Evolutionary conservation across 2,113 vertebrate species (phyloP).

Genomic region (Laticauda colubrina): DNA sequence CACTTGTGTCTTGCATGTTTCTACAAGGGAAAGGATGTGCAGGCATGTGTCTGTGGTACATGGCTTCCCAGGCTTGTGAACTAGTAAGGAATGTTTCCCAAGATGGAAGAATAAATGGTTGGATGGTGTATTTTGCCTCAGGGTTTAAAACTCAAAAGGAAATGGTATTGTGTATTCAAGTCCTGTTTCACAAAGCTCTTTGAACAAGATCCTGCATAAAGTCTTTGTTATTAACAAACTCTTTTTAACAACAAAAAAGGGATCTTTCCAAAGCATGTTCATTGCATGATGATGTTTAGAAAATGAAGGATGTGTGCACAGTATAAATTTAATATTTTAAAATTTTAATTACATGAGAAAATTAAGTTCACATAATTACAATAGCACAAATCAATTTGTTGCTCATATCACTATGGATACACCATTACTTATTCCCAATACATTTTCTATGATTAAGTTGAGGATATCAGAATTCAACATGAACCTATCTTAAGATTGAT

Average conservation of each 20-base stretch:
- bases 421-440: neutral
- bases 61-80: conserved; percentile 75
- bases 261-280: conserved; percentile 63
- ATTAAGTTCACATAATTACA: conserved; percentile 1
- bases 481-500: neutral
- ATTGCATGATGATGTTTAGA: conserved; percentile 52
- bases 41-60: conserved; percentile 68
- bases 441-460: neutral
- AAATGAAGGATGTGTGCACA: conserved; percentile 47
- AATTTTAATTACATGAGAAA: conserved; percentile 41
- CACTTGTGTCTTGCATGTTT: conserved; percentile 45
- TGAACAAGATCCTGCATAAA: conserved; percentile 62
- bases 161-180: conserved; percentile 79
- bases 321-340: conserved; percentile 37
- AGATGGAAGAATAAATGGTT: conserved; percentile 74
- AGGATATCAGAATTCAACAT: neutral
- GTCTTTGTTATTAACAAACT: conserved; percentile 62
- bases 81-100: conserved; percentile 76
- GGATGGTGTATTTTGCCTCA: conserved; percentile 69
- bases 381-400: neutral
- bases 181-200: conserved; percentile 64
- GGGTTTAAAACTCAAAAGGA: conserved; percentile 72
- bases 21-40: conserved; percentile 63
- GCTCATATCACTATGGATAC: neutral
- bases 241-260: conserved; percentile 31